These are phyloP conservation scores for Mechanitis mazaeus DNA, from an alignment of 2,888 invertebrate genomes.

Conservation along the genomic window DNA sequence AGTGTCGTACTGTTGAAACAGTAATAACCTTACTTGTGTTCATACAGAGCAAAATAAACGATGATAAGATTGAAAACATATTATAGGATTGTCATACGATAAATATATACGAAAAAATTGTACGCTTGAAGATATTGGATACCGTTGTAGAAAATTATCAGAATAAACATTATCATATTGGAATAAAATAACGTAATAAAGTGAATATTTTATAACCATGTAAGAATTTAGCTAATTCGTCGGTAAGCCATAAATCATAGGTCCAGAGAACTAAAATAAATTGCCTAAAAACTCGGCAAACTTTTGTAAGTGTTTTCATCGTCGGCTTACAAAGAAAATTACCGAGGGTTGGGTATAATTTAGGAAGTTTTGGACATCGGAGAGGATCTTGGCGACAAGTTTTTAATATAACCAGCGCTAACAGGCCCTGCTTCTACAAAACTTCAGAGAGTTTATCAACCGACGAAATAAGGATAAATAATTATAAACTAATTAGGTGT, in stretches of 20 bases:
- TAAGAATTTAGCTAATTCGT: no score
- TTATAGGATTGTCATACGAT: no score
- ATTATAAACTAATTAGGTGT: not conserved
- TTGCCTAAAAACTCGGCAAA: constrained; percentile 45
- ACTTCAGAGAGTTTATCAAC: constrained; percentile 15
- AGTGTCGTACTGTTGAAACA: no score
- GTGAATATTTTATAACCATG: no score
- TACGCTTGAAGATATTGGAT: no score
- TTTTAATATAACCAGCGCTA: constrained; percentile 38
- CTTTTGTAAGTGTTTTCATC: constrained; percentile 46
- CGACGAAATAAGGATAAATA: constrained; percentile 9
- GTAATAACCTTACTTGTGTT: no score
- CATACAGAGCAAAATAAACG: no score
- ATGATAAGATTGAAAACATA: no score
- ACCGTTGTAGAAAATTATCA: no score
- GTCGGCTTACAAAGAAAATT: constrained; percentile 62
- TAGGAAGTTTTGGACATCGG: constrained; percentile 47
- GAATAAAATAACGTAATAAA: no score
- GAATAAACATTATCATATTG: no score
- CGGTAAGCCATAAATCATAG: constrained; percentile 44
- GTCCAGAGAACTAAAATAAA: constrained; percentile 55
- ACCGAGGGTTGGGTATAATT: constrained; percentile 57
- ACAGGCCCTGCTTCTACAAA: constrained; percentile 17
- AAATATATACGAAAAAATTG: no score
- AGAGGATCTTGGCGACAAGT: constrained; percentile 35